Conservation (phyloP, 2,888 invertebrate species). For the Pasiphila rectangulata region DNA sequence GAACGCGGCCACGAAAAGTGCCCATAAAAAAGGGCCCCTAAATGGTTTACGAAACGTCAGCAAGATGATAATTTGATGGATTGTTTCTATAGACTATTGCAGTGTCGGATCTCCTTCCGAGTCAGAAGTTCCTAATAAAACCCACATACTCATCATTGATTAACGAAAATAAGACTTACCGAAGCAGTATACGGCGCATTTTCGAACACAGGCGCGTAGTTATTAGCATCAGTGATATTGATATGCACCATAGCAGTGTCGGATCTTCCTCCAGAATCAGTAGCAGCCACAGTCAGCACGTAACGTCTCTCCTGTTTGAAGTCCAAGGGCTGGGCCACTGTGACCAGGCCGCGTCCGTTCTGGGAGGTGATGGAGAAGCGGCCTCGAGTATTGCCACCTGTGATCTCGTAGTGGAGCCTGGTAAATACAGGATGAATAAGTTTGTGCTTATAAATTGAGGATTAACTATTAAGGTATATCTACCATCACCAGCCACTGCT, state of each 20-base stretch:
- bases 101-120: too few relatives aligned
- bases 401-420: conserved; percentile 90
- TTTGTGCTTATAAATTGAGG: background rate
- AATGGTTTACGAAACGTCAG: too few relatives aligned
- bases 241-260: conserved; percentile 95
- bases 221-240: conserved; percentile 96
- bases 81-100: too few relatives aligned
- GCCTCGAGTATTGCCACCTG: conserved; percentile 90
- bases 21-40: too few relatives aligned
- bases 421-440: conserved; percentile 19
- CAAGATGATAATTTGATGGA: too few relatives aligned
- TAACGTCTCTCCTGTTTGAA: conserved; percentile 95
- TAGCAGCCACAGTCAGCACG: conserved; percentile 91
- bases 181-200: conserved; percentile 95
- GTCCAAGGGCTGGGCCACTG: conserved; percentile 94
- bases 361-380: conserved; percentile 95
- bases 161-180: conserved; percentile 58
- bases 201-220: conserved; percentile 95
- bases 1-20: too few relatives aligned
- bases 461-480: too few relatives aligned
- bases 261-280: conserved; percentile 92
- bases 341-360: conserved; percentile 91
- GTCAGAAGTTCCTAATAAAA: too few relatives aligned
- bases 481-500: too few relatives aligned
- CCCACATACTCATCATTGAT: too few relatives aligned